phyloP scores from a whole-genome alignment of 1,140 invertebrate genomes.

The Drosophila nikananu region DNA sequence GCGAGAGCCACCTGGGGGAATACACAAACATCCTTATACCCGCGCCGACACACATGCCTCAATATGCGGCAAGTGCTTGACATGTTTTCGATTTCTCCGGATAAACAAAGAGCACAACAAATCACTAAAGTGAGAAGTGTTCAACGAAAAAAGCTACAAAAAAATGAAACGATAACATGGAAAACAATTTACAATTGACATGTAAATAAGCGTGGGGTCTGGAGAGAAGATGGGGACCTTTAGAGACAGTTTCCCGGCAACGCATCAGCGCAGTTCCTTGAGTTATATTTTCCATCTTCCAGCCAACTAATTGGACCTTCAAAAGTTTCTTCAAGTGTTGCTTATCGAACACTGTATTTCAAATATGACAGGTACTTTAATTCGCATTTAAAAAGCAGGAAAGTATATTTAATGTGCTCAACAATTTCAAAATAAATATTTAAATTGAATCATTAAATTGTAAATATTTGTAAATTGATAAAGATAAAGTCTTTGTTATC shows the following conservation, averaged over 20 bases:
- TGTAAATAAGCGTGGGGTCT: conserved; percentile 62
- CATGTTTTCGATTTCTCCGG: conserved; percentile 72
- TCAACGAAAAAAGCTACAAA: conserved; percentile 8
- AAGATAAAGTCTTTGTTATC: no score
- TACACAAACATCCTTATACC: conserved; percentile 25
- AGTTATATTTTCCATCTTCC: neutral
- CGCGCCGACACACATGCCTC: conserved; percentile 50
- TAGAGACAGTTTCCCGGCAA: conserved; percentile 22
- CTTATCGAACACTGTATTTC: neutral
- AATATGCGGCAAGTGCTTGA: conserved; percentile 65
- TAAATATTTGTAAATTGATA: neutral
- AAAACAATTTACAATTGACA: conserved; percentile 84
- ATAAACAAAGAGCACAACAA: conserved; percentile 62
- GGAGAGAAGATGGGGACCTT: neutral
- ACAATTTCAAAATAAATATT: neutral
- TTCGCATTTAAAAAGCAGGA: neutral
- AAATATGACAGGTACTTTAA: neutral
- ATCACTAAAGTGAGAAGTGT: conserved; percentile 58
- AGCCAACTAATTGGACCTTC: neutral
- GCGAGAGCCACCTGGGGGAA: conserved; percentile 58
- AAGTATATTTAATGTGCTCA: neutral
- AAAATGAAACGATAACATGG: conserved; percentile 60
- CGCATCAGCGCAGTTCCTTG: conserved; percentile 7
- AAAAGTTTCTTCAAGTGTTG: neutral
- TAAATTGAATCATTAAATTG: neutral